These are phyloP conservation scores for Spodoptera exigua DNA, from an alignment of 2,888 invertebrate species.

Conservation along the genomic window DNA sequence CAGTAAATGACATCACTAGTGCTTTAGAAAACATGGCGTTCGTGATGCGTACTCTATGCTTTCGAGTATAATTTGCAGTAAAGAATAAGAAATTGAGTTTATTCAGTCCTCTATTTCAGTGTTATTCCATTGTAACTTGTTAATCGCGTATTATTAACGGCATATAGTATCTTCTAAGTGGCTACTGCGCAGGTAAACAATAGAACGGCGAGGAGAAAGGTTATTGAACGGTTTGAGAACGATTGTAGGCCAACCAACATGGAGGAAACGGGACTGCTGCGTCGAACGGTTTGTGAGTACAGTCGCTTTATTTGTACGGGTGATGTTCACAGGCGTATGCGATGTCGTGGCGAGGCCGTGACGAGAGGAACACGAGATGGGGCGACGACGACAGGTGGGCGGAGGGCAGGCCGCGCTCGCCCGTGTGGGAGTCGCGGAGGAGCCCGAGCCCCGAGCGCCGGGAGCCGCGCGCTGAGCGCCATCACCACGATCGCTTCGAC, in stretches of 20 bases:
- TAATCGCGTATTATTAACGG: conserved; percentile 36
- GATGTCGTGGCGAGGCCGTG: conserved; percentile 85
- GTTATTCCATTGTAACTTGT: conserved; percentile 31
- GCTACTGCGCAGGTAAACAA: conserved; percentile 77
- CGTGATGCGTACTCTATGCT: conserved; percentile 15
- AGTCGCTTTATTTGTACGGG: conserved; percentile 74
- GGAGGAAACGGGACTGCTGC: conserved; percentile 56
- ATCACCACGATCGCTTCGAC: conserved; percentile 54
- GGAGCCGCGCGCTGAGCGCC: conserved; percentile 56
- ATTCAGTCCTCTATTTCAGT: too few species aligned
- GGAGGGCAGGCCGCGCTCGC: conserved; percentile 71
- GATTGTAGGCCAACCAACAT: conserved; percentile 68
- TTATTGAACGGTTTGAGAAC: conserved; percentile 74
- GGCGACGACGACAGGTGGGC: conserved; percentile 64
- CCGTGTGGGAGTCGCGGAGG: conserved; percentile 79
- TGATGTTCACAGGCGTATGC: conserved; percentile 82
- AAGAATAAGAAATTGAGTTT: neutral
- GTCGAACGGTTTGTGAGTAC: conserved; percentile 72
- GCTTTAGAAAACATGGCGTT: conserved; percentile 50
- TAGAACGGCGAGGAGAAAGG: conserved; percentile 66
- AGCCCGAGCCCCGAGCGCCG: conserved; percentile 71
- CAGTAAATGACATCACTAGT: too few species aligned
- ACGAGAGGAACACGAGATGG: conserved; percentile 79
- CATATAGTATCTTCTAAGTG: conserved; percentile 50
- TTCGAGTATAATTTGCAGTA: neutral